Base-by-base conservation (phyloP, 2,113 vertebrate genomes). In the Alligator sinensis region DNA sequence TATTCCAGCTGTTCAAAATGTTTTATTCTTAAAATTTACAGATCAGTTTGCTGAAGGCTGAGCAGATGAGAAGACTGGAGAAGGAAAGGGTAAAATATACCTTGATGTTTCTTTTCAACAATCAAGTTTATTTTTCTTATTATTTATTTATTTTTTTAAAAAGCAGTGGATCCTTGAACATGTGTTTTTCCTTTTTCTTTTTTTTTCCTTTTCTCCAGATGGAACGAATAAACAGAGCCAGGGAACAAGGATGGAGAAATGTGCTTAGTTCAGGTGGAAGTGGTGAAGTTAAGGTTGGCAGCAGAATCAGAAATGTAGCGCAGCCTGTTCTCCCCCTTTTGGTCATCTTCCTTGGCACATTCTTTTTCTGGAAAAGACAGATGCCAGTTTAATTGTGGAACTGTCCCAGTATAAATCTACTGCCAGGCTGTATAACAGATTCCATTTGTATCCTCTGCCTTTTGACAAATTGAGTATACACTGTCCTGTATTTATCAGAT, bases 201-300 rank as follows among this genome's bases (percentile, higher is more conserved):
- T 88, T 60, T 38, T 47, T 47, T 9, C 47, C 47, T 9, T 47
- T 93, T 82, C 83, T 96, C 90, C 97, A 99, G 99, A 97, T 99
- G 93, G 99, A 98, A 97, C 98, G 98, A 92, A 99, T 99, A 98
- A 99, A 99, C 96, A 99, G 99, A 97, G 99, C 99, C 84, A 98
- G 99, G 96, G 99, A 99, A 88, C 99, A 99, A 98, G 99, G 99
- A 94, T 99, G 99, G 99, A 99, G 98, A 86, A 98, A 98, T 93
- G 99, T 99, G 60, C 97, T 99, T 90, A 98, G 98, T 96, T 98
- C 98, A 78, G 98, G 99, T 97, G 98, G 98, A 97, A 98, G 98
- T 95, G 98, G 97, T 94, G 98, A 98, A 94, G 96, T 97, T 77
- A 98, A 98, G 98, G 98, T 98, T 98, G 93, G 97, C 92, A 92